A percentile compares a stretch with the other conserved stretches of the same genome.
Evolutionary conservation across 2,888 invertebrate species (phyloP).

Genomic region (Ornithoptera priamus): DNA sequence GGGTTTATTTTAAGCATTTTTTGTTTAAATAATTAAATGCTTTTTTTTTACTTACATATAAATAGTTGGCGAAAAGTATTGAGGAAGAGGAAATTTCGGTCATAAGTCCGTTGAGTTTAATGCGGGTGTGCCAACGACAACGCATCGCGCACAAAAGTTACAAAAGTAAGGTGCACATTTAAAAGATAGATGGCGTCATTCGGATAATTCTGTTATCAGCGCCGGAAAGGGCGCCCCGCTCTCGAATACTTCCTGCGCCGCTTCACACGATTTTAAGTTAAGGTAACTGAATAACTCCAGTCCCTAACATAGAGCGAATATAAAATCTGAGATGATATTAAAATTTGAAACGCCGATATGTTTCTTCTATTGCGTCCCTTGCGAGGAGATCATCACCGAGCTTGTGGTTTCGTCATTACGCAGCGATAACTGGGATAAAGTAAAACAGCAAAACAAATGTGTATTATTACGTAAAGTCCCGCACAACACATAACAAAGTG

Average conservation of each 20-base stretch:
- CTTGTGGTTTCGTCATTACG: slow-evolving; percentile 46
- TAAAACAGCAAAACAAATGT: slow-evolving; percentile 54
- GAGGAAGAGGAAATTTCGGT: slow-evolving; percentile 17
- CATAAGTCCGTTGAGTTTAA: slow-evolving; percentile 29
- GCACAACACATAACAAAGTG: slow-evolving; percentile 61
- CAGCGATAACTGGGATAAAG: slow-evolving; percentile 47
- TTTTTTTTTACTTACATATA: background rate
- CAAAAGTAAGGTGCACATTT: slow-evolving; percentile 80
- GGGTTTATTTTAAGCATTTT: background rate
- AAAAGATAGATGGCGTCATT: slow-evolving; percentile 84
- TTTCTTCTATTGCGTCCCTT: background rate
- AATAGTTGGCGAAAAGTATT: slow-evolving; percentile 10
- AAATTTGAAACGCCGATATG: background rate
- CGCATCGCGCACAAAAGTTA: slow-evolving; percentile 51
- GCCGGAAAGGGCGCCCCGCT: slow-evolving; percentile 70
- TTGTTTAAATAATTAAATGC: background rate
- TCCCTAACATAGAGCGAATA: slow-evolving; percentile 53
- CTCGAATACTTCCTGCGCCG: slow-evolving; percentile 74
- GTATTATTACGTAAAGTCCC: slow-evolving; percentile 57
- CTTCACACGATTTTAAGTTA: slow-evolving; percentile 74
- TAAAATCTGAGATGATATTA: background rate
- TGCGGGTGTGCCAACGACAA: slow-evolving; percentile 33
- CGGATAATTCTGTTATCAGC: slow-evolving; percentile 84
- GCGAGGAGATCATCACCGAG: background rate
- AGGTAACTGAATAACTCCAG: slow-evolving; percentile 75